These are phyloP conservation scores for Tyrannus savana DNA, from an alignment of 2,113 vertebrate species.

Conservation along the genomic window DNA sequence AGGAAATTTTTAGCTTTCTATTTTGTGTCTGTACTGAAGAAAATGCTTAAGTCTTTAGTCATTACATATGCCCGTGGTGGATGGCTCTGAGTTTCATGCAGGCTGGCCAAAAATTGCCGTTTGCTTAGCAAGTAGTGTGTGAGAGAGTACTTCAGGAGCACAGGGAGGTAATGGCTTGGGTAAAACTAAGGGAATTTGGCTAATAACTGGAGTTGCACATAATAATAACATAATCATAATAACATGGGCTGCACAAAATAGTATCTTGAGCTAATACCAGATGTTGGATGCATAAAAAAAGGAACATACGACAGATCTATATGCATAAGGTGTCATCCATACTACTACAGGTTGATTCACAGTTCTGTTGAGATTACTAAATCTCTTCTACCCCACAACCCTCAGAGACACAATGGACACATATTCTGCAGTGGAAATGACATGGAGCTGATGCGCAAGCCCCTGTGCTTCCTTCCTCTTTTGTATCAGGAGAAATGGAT, in stretches of 20 bases:
- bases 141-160: neutral
- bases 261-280: neutral
- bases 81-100: neutral
- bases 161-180: neutral
- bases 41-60: neutral
- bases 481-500: neutral
- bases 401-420: neutral
- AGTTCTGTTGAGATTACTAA: neutral
- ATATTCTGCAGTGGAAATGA: rapidly evolving
- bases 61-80: neutral
- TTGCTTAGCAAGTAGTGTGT: neutral
- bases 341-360: too few relatives aligned
- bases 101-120: neutral
- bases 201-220: neutral
- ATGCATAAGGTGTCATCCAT: neutral
- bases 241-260: neutral
- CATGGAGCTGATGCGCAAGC: neutral
- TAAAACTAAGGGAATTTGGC: neutral
- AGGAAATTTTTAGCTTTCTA: neutral
- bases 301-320: neutral
- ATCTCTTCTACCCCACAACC: neutral
- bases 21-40: neutral
- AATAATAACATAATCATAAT: too few relatives aligned
- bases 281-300: neutral
- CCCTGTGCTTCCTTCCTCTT: neutral